phyloP scores from a whole-genome alignment of 2,888 invertebrate species.

The Pycnomerus fuliginosus region DNA sequence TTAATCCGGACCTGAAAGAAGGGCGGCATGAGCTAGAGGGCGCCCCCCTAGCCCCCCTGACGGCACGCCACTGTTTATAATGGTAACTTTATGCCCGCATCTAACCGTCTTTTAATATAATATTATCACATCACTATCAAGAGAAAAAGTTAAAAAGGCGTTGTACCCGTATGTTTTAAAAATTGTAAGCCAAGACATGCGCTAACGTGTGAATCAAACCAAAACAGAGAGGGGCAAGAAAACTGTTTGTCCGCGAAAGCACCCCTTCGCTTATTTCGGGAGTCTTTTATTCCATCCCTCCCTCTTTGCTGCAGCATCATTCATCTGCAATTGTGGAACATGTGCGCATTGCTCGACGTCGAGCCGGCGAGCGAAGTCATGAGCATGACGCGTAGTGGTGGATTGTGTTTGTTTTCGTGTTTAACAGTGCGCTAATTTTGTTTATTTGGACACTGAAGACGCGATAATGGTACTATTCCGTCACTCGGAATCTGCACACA shows the following conservation, averaged over 20 bases:
- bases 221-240: conserved; percentile 14
- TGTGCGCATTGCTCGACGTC: conserved; percentile 22
- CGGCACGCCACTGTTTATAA: no score
- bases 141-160: no score
- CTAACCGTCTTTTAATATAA: no score
- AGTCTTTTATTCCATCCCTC: conserved; percentile 15
- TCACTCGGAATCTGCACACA: conserved; percentile 21
- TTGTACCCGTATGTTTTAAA: no score
- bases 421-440: conserved; percentile 6
- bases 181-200: no score
- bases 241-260: conserved; percentile 10
- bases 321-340: conserved; percentile 25
- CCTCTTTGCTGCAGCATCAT: conserved; percentile 22
- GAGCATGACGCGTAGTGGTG: no score
- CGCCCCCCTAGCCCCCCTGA: no score
- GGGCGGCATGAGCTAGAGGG: no score
- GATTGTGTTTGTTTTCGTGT: conserved; percentile 3
- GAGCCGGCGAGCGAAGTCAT: conserved; percentile 16
- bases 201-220: conserved; percentile 8
- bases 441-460: conserved; percentile 2
- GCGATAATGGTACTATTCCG: conserved; percentile 21
- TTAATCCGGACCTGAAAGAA: no score
- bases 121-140: no score
- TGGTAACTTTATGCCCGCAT: no score
- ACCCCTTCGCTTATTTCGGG: conserved; percentile 16